phyloP scores from a whole-genome alignment of 2,797 vertebrate genomes.

The Crotalus adamanteus region DNA sequence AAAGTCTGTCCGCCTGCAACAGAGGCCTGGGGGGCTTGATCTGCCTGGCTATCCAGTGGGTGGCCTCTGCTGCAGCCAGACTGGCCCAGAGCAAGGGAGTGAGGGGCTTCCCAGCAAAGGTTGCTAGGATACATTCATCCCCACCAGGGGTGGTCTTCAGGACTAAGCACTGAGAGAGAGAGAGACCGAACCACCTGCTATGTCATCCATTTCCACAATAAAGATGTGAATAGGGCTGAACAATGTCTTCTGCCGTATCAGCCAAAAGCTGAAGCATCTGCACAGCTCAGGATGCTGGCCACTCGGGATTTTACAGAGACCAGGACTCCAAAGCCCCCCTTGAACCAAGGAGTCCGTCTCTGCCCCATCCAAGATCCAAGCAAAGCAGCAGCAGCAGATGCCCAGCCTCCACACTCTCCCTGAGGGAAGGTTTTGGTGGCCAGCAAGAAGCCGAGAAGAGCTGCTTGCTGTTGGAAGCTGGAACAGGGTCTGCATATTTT shows the following conservation, averaged over 20 bases:
- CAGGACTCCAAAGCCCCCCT: neutral
- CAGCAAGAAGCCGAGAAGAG: neutral
- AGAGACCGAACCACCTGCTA: neutral
- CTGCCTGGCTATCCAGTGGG: neutral
- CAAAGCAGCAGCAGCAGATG: neutral
- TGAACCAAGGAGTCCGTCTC: too few relatives aligned
- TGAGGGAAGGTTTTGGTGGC: neutral
- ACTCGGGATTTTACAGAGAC: neutral
- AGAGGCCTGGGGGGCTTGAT: neutral
- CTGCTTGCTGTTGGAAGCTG: neutral
- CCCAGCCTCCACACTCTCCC: neutral
- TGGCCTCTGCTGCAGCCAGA: too few relatives aligned
- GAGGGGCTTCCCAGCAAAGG: neutral
- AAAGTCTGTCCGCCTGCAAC: too few relatives aligned
- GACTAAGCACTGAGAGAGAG: neutral
- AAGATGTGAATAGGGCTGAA: neutral
- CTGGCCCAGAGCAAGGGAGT: too few relatives aligned
- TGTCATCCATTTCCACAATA: neutral
- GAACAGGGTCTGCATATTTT: neutral
- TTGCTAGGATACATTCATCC: neutral
- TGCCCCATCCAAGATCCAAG: neutral
- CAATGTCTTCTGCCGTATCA: neutral
- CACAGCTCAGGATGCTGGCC: neutral
- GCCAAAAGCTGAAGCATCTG: neutral
- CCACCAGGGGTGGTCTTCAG: too few relatives aligned